Evolutionary conservation across 2,797 vertebrate genomes (phyloP), one percentile per base, ranked within the genome.

Genomic region (Myripristis murdjan): DNA sequence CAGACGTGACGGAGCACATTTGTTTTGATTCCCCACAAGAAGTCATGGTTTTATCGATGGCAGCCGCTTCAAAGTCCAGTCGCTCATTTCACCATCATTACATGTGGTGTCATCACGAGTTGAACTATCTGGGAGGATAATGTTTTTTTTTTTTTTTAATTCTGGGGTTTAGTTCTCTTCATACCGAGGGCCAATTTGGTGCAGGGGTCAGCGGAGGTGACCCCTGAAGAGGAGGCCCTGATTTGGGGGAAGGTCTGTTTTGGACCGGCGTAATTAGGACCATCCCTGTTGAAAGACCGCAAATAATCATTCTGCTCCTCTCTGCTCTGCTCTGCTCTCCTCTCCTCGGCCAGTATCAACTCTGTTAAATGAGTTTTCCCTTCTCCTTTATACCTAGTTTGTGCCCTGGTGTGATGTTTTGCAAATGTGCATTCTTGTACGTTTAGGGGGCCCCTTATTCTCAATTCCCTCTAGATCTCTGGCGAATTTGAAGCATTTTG

Each of bases 381-480:
- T 47, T 68, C 64, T 61, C 33, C 73, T 43, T 76, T 64, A 52
- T 81, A 77, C 65, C 75, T 75, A 58, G 65, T 83, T 79, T 54
- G 63, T 75, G 69, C 28, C 66, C 61, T 55, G 60, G 55, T 82
- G 81, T 79, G 85, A 83, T 87, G 86, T 86, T 89, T 90, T 91
- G 83, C 82, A 89, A 93, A 92, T 90, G 88, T 90, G 79, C 87
- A 83, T 90, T 88, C 80, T 92, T 89, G 81, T 84, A 83, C 81
- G 67, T 88, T 80, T 75, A 74, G 61, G 68, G 81, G 87, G 73
- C 82, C 88, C 73, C 76, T 61, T 72, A 73, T 67, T 84, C 83
- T 75, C 73, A 66, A 79, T 75, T 90, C 86, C 91, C 85, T 33
- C 62, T 70, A 68, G 89, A 87, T 91, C 81, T 63, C 82, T 80